Base-by-base conservation (phyloP, 35 echinoderm and acorn worm genomes). In the Acanthaster planci region DNA sequence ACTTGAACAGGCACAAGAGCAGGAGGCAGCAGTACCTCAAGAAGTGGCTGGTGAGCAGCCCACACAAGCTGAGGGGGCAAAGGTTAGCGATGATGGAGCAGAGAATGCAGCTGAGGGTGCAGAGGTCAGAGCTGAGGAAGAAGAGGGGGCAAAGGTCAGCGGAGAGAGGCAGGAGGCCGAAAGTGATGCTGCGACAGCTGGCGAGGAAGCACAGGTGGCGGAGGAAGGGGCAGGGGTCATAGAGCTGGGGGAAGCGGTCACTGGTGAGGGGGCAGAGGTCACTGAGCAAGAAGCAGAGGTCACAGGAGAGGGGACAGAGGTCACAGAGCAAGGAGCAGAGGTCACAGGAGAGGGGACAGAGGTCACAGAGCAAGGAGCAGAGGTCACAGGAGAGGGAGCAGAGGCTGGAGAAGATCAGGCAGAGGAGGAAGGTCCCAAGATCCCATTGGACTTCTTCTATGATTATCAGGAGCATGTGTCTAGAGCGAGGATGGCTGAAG, bases 361-460 rank as follows among this genome's bases (percentile, higher is more conserved):
- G 38, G 58, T 52, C 1, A 76, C 34, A 12, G 78, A 37, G 7
- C 14, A 51, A 23, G 64, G 51, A 36, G 40, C 27, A 21, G 78
- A 47, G 15, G 84, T n/a, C 34, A 42, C 23, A 32, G 39, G 17
- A 14, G 52, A 82, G 30, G 78, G 37, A 50, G 84, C 22, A 77
- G 47, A 67, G 32, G 40, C 3, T 36, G 53, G 86, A 51, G 59
- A 23, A 54, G 23, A 26, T 12, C 58, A 39, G 23, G 86, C 75
- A n/a, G 91, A 88, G 4, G 55, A 85, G 26, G 88, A 89, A 52
- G 94, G 92, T 32, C 23, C 80, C 27, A 79, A 51, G 40, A 97
- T 97, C 7, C 83, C 95, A 15, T 47, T 39, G 2, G 81, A 97
- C 55, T 97, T 97, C 81, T 97, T 44, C 42, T 97, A 97, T 58